Base-by-base conservation (phyloP, 2,888 invertebrate genomes). In the Dermolepida albohirtum region DNA sequence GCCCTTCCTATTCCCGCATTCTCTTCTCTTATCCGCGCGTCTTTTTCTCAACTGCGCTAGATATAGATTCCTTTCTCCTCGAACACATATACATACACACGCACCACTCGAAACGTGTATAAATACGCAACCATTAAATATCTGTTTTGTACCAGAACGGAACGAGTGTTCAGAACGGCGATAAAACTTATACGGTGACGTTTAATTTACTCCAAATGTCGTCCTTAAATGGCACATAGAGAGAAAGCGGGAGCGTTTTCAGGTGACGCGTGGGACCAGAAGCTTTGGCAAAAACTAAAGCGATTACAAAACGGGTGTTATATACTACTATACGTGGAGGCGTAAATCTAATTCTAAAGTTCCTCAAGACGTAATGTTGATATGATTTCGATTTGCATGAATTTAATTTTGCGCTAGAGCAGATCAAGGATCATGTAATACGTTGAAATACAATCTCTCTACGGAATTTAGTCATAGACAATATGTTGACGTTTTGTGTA, bases 271-370 rank as follows among this genome's bases (percentile, higher is more conserved):
- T 27, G 29, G 51, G 14, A 29, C 14, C 12, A 34, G 11, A n/a
- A 14, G 51, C 34, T 52, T 27, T 29, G 34, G 34, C 29, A 52
- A 52, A 52, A 52, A 52, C 51, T 52, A 52, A 52, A 52, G 51
- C 51, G 51, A 52, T 52, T 52, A 52, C 34, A 34, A 34, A 52
- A 34, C 51, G 5, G 29, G 34, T 10, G 8, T 14, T 47, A 14
- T 1, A 51, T 34, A 22, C 29, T 8, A 51, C 29, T 52, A 29
- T 14, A 12, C 14, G 14, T 12, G 34, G 5, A 8, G 34, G 34
- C 51, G 51, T 52, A 52, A 52, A 52, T 52, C 51, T 52, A 52
- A 52, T 52, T 52, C 51, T 34, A 52, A 52, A 52, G 29, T 52
- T 52, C 34, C 34, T 52, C 10, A n/a, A 49, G 49, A 49, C 17